phyloP scores from a whole-genome alignment of 1,140 invertebrate genomes.

The Mycetomoellerius zeteki region DNA sequence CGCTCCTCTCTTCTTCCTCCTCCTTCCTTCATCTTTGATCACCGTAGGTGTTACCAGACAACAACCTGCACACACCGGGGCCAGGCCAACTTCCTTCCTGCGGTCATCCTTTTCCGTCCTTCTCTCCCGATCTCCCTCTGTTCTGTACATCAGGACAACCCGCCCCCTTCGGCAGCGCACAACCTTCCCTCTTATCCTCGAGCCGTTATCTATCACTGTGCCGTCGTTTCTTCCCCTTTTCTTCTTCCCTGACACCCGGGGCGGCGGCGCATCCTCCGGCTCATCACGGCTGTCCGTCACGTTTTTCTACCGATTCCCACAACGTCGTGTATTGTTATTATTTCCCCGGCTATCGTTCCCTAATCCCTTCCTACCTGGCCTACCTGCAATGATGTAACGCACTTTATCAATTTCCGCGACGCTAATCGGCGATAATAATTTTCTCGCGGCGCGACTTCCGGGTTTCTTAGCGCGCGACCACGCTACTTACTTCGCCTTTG shows the following conservation, averaged over 20 bases:
- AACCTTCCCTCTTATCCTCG: constrained; percentile 5
- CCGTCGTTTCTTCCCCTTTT: constrained; percentile 29
- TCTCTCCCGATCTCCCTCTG: constrained; percentile 4
- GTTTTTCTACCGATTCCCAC: constrained; percentile 39
- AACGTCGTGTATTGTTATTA: constrained; percentile 56
- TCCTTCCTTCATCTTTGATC: constrained; percentile 55
- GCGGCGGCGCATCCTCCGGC: constrained; percentile 35
- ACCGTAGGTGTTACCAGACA: constrained; percentile 74
- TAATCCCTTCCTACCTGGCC: constrained; percentile 14
- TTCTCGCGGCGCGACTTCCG: constrained; percentile 72
- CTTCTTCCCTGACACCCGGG: constrained; percentile 27
- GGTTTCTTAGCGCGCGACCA: constrained; percentile 46
- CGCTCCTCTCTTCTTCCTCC: constrained; percentile 36
- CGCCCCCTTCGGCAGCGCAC: constrained; percentile 46
- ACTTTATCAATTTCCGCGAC: constrained; percentile 76
- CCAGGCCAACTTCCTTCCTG: constrained; percentile 74
- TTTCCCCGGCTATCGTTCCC: constrained; percentile 28
- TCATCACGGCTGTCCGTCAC: constrained; percentile 42
- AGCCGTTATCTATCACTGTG: constrained; percentile 62
- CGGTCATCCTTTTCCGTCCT: constrained; percentile 61
- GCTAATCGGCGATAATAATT: constrained; percentile 75
- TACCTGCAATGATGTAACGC: constrained; percentile 44
- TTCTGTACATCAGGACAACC: neutral
- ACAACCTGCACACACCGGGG: constrained; percentile 66
- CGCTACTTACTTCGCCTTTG: neutral